A percentile compares a stretch with the other conserved stretches of the same genome.
phyloP scores from a whole-genome alignment of 2,797 vertebrate species.

The Scyliorhinus canicula region DNA sequence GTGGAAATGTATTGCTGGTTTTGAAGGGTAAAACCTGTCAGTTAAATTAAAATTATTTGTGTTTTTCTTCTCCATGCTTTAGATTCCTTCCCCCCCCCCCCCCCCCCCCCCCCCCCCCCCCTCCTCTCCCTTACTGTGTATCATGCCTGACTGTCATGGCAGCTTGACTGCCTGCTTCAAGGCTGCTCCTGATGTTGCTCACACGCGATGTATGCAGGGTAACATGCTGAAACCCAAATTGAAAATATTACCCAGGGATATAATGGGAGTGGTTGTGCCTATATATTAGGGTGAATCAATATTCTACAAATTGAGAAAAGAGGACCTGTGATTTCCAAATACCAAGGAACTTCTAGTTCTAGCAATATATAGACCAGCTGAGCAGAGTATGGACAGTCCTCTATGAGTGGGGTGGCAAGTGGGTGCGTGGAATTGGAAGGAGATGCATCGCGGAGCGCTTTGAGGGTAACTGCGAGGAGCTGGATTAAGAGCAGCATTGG shows the following conservation, averaged over 20 bases:
- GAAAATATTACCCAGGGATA: background rate
- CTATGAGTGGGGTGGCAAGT: background rate
- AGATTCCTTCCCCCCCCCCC: background rate
- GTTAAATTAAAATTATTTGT: background rate
- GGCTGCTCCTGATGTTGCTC: background rate
- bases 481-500: background rate
- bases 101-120: background rate
- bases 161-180: background rate
- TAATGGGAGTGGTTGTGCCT: background rate
- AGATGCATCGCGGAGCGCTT: background rate
- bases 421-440: background rate
- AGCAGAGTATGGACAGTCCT: background rate
- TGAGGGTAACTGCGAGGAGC: background rate
- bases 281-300: background rate
- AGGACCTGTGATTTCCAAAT: background rate
- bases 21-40: background rate
- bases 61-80: background rate
- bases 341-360: background rate
- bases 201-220: background rate
- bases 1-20: background rate
- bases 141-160: background rate
- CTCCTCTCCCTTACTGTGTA: background rate
- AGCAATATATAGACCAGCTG: background rate
- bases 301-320: background rate
- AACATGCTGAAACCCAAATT: background rate